Base-by-base conservation (phyloP, 2,888 invertebrate species). In the Alviniconcha strummeri region DNA sequence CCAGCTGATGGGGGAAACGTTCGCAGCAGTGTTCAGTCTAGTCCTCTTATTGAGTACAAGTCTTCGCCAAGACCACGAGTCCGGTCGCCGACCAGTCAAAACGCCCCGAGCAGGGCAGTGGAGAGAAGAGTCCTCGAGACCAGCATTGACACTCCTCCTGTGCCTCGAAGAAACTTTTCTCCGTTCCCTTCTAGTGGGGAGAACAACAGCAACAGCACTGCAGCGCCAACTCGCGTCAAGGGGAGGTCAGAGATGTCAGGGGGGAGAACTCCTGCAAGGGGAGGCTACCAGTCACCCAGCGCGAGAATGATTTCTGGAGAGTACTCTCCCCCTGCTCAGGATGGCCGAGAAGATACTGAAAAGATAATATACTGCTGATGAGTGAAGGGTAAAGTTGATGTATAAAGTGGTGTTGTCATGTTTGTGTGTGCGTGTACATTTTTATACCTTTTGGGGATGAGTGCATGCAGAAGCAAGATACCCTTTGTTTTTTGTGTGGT, bases 321-420 rank as follows among this genome's bases (percentile, higher is more conserved):
- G 81, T 81, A 81, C 69, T 60, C 81, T 55, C 72, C 81, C 13
- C 15, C 72, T 13, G 72, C 57, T 17, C 55, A 56, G 15, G 74
- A 74, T 8, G n/a, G 67, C 60, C 19, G 52, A 75, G 81, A 81
- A 8, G 81, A 81, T 8, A 52, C 75, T 11, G 81, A 81, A 52
- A 81, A 64, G 55, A 81, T 81, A 8, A 81, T 81, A 54, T 81
- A 75, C 81, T 81, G 81, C 75, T 81, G 75, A 81, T 55, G 57
- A 11, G 11, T 72, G 19, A 64, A 13, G 15, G 64, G 9, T 64
- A 4, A 13, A 13, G 9, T 64, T 9, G 64, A 13, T 64, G 64
- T 64, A 15, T 1, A 4, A 64, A 15, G 15, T 1, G 15, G 64
- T 64, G 64, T 52, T 36, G 36, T 36, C 36, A 36, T 36, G 36